These are phyloP conservation scores for Agrotis ipsilon DNA, from an alignment of 2,888 invertebrate genomes.

Conservation along the genomic window DNA sequence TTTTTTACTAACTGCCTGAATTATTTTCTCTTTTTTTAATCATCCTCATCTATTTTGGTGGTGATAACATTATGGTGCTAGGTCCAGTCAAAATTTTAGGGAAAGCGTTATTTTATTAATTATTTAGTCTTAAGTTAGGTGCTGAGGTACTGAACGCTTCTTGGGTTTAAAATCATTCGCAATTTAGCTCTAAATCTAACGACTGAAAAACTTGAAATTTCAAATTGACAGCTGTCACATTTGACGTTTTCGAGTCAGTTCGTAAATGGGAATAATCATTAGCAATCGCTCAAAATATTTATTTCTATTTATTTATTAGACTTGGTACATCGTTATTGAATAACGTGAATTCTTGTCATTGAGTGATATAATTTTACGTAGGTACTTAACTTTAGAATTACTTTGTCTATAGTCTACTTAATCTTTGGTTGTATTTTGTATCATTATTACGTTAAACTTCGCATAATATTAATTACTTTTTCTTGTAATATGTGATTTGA, in stretches of 20 bases:
- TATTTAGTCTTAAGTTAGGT: slow-evolving; percentile 72
- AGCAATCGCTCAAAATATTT: slow-evolving; percentile 64
- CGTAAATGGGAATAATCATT: slow-evolving; percentile 67
- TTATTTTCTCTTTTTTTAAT: slow-evolving; percentile 70
- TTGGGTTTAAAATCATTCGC: slow-evolving; percentile 74
- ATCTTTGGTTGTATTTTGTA: slow-evolving; percentile 73
- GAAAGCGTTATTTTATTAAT: slow-evolving; percentile 52
- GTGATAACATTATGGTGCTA: slow-evolving; percentile 86
- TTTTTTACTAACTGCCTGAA: slow-evolving; percentile 85
- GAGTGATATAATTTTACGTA: slow-evolving; percentile 82
- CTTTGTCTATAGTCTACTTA: slow-evolving; percentile 69
- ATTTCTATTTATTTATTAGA: slow-evolving; percentile 72
- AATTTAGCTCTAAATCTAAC: slow-evolving; percentile 51
- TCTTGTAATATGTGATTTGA: slow-evolving; percentile 83
- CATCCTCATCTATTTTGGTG: slow-evolving; percentile 77
- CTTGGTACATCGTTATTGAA: slow-evolving; percentile 74
- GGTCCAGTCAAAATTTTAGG: slow-evolving; percentile 70
- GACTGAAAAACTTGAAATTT: slow-evolving; percentile 77
- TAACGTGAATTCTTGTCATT: slow-evolving; percentile 85
- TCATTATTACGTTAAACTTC: slow-evolving; percentile 67
- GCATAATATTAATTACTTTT: slow-evolving; percentile 71
- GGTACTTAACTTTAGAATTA: slow-evolving; percentile 70
- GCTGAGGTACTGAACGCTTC: slow-evolving; percentile 79
- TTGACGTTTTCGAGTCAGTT: slow-evolving; percentile 80
- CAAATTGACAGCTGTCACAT: slow-evolving; percentile 83